Evolutionary conservation across 2,888 invertebrate species (phyloP), one percentile per base, ranked within the genome.

Genomic region (Dusona sp.): DNA sequence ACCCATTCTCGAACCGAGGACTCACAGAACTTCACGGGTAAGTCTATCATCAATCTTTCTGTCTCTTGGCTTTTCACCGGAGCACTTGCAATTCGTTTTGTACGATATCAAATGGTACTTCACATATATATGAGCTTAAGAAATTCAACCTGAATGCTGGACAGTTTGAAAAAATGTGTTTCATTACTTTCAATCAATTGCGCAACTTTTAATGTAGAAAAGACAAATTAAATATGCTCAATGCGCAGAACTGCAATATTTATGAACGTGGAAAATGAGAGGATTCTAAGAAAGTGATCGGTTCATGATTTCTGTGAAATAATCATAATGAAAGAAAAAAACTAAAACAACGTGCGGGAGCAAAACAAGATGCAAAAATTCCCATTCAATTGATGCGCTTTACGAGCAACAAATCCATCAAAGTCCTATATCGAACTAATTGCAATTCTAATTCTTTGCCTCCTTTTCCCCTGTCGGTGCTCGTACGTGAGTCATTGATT

Each of bases 1-100:
- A 79, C 90, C 94, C 83, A 89, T 67, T 88, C 83, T 72, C 89
- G 64, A 72, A 85, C 85, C 80, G 88, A 89, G 67, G 95, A 95
- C 90, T 90, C 96, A 96, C 91, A 95, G 96, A 92, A 95, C 96
- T 83, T 95, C 96, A 88, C 95, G 97, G 95, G 97, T 97, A 93
- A 95, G 74, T 79, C 36, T 61, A 74, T 57, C 67, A 75, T 83
- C 61, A 75, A 75, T 74, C 79, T 79, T 88, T 86, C 11, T 65
- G 48, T 54, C 64, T 45, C 36, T 29, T 36, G 29, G 6, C 8
- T 48, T 77, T 64, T 78, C 64, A 33, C 38, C 61, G 45, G 45
- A 51, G n/a, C 22, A 74, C 45, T 33, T 70, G 36, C 48, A 72
- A 72, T 38, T 65, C 57, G 6, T 51, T 77, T n/a, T 19, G 25